phyloP scores from a whole-genome alignment of 2,113 vertebrate species.

The Gracilinanus agilis region DNA sequence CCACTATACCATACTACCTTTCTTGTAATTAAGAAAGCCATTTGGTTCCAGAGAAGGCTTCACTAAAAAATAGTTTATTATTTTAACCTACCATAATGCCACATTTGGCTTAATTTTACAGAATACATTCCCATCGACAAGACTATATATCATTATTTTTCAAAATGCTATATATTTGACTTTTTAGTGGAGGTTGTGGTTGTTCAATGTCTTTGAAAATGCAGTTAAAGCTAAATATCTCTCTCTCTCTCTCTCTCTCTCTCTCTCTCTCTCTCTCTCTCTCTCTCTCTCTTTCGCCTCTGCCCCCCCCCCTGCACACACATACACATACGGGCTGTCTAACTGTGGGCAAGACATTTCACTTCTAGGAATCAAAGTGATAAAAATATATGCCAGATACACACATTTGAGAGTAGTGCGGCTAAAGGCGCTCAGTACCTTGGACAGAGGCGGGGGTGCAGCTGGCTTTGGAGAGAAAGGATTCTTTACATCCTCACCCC shows the following conservation, averaged over 20 bases:
- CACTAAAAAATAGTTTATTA: not conserved
- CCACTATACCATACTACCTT: not conserved
- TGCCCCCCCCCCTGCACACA: not conserved
- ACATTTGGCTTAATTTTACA: constrained; percentile 7
- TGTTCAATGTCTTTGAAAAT: not conserved
- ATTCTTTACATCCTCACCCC: constrained; percentile 1
- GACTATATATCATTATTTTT: constrained; percentile 37
- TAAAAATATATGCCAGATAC: not conserved
- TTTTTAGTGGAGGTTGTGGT: constrained; percentile 2
- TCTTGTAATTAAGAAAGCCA: constrained; percentile 13
- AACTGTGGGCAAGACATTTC: not conserved
- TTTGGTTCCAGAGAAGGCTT: not conserved
- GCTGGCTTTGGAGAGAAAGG: not conserved
- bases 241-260: no score
- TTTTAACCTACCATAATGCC: constrained; percentile 21
- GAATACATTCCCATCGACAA: not conserved
- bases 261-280: no score
- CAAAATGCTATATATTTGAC: not conserved
- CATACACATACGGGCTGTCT: not conserved
- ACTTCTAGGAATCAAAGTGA: not conserved
- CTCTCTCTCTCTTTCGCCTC: no score
- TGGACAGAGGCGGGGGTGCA: constrained; percentile 67
- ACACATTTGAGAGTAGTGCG: not conserved
- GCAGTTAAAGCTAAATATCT: not conserved
- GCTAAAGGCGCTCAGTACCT: constrained; percentile 71